Percentiles rank a stretch among this genome's conserved stretches.
These are phyloP conservation scores for Cryptocephalus primarius DNA, from an alignment of 2,888 invertebrate species.

Conservation along the genomic window DNA sequence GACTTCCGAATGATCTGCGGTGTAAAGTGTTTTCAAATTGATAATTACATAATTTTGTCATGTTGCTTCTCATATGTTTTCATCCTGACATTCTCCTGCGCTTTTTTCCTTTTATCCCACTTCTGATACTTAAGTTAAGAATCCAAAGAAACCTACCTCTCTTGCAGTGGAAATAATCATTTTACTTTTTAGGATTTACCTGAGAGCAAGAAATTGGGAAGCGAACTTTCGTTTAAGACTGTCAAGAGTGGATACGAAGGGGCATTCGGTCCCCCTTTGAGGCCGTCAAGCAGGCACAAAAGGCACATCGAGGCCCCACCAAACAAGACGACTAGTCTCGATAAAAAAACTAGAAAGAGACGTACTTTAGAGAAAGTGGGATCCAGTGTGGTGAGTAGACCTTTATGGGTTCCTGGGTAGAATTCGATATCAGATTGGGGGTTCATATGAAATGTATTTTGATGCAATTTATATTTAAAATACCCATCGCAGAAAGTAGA, in stretches of 20 bases:
- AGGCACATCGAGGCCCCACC: conserved; percentile 26
- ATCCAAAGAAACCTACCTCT: background rate
- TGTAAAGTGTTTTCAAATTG: too few relatives aligned
- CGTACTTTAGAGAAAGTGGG: conserved; percentile 51
- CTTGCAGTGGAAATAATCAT: background rate
- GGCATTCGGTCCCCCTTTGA: conserved; percentile 9
- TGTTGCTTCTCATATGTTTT: too few relatives aligned
- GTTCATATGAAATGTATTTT: background rate
- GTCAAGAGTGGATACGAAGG: conserved; percentile 27
- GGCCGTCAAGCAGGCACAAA: conserved; percentile 29
- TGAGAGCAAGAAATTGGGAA: conserved; percentile 23
- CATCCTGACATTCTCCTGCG: background rate
- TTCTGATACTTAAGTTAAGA: background rate
- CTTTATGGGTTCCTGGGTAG: too few relatives aligned
- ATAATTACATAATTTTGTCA: too few relatives aligned
- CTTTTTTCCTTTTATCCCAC: background rate
- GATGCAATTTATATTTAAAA: too few relatives aligned
- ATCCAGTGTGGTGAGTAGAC: conserved; percentile 48
- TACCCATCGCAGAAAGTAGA: too few relatives aligned
- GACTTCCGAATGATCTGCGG: too few relatives aligned
- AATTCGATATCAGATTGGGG: too few relatives aligned
- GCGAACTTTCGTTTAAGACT: conserved; percentile 21
- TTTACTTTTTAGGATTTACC: conserved; percentile 34
- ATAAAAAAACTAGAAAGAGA: conserved; percentile 42
- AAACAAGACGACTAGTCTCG: conserved; percentile 18